Evolutionary conservation across 2,888 invertebrate genomes (phyloP), one percentile per base, ranked within the genome.

Genomic region (Erebia epiphron): DNA sequence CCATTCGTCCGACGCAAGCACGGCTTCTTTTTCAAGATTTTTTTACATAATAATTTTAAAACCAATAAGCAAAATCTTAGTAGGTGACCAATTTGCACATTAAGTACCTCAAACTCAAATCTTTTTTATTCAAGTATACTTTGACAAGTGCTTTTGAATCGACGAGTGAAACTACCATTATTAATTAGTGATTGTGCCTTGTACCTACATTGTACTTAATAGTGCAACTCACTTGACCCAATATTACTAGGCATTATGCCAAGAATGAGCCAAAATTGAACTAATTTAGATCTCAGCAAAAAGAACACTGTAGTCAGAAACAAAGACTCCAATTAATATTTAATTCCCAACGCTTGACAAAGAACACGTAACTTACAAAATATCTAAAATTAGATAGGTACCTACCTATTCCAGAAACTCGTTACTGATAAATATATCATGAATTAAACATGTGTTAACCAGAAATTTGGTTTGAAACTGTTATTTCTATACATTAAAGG

Each of bases 181-280:
- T 52, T 8, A 13, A 4, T 52, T 14, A n/a, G 0, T 16, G 4
- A 7, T 11, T 14, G 2, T 4, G 13, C 50, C 11, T 50, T n/a
- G 11, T n/a, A 9, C 52, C n/a, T 16, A 16, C 14, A n/a, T 16
- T 1, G n/a, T 16, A 26, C 16, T 18, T 1, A 21, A 10, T 56
- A 26, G 26, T 26, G 3, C 21, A 52, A 16, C 43, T 35, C 52
- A 64, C 64, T 54, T 35, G 52, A 64, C 16, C 64, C 35, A 35
- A 64, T 64, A 41, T 35, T 11, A 35, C 64, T 13, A 64, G 35
- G 64, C 50, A 14, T 64, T 35, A 35, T 54, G 64, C 52, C 64
- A 52, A 64, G 50, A 54, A 21, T 52, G 52, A 35, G 52, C 16
- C 35, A n/a, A 64, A 35, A 52, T 52, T 21, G 18, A 18, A 18